Evolutionary conservation across 2,888 invertebrate species (phyloP), one percentile per base, ranked within the genome.

Genomic region (Acholoe squamosa): DNA sequence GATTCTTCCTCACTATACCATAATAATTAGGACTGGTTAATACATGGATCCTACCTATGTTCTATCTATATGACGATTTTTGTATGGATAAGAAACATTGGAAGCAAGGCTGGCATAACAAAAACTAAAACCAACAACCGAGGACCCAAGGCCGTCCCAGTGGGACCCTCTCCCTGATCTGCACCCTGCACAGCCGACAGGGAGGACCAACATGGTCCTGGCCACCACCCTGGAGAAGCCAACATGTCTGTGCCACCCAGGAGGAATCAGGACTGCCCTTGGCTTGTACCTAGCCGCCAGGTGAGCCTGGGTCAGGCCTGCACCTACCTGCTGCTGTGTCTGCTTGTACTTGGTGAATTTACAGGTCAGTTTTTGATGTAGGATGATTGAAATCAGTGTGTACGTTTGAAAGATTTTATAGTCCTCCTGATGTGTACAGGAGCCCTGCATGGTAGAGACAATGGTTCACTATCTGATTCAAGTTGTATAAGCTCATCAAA

Each of bases 191-290:
- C 1, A 14, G 22, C n/a, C 3, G 61, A 19, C 61, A 7, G 19
- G 61, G 71, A 28, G 71, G 71, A 25, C 71, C 71, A 71, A 25
- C 71, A 71, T 71, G 71, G 71, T 71, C 71, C 71, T 16, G 28
- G 71, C n/a, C 71, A 25, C 71, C 71, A 14, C 28, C 71, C 71
- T 25, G 43, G 43, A 43, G 43, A 3, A 43, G 31, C 71, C 25
- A 25, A 25, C 71, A 71, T 71, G 71, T 10, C 0, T 10, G 5
- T 28, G 71, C 71, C 71, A 25, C 31, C 28, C 28, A 71, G 71
- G 71, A 71, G 71, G 25, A 61, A 14, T n/a, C 12, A 1, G 12
- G 22, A 19, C 61, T 61, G 61, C 61, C 71, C 71, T 71, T 28
- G n/a, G 28, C 71, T 71, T 25, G 71, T 71, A 25, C 25, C 71